A percentile compares a stretch with the other conserved stretches of the same genome.
These are phyloP conservation scores for Electrona antarctica DNA, from an alignment of 2,113 vertebrate genomes.

Conservation along the genomic window DNA sequence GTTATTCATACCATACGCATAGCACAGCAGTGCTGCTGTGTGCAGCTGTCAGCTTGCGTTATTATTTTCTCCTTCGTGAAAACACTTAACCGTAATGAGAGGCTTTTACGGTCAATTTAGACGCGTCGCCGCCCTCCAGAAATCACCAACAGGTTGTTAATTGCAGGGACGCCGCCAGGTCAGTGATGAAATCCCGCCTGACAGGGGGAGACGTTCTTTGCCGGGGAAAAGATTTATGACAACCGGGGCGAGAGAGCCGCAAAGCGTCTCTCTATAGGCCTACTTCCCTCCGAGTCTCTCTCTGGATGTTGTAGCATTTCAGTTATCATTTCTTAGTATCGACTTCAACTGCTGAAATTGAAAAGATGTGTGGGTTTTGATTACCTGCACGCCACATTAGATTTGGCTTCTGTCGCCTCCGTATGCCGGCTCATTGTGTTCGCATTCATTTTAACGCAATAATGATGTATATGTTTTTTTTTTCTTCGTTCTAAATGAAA, in stretches of 20 bases:
- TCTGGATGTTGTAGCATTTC: too few relatives aligned
- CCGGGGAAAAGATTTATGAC: too few relatives aligned
- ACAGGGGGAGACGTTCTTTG: conserved; percentile 6
- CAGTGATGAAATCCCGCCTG: conserved; percentile 18
- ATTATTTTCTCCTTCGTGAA: too few relatives aligned
- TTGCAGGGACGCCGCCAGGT: conserved; percentile 49
- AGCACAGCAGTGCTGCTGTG: too few relatives aligned
- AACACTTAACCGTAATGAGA: conserved; percentile 8
- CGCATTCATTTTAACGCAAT: not conserved
- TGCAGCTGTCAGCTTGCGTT: too few relatives aligned
- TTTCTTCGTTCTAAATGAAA: conserved; percentile 23
- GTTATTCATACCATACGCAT: too few relatives aligned
- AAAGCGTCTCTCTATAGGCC: too few relatives aligned
- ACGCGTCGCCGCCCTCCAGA: conserved; percentile 30
- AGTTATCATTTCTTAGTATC: not conserved
- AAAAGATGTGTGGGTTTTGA: conserved; percentile 20
- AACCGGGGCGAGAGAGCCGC: too few relatives aligned
- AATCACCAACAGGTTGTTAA: conserved; percentile 48
- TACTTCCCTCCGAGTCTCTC: too few relatives aligned
- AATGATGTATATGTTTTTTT: not conserved
- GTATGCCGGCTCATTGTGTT: conserved; percentile 1
- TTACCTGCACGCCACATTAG: not conserved
- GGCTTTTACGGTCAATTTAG: conserved; percentile 55
- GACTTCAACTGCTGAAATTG: not conserved
- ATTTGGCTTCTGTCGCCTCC: not conserved